phyloP scores from a whole-genome alignment of 2,888 invertebrate genomes.

The Vanessa cardui region DNA sequence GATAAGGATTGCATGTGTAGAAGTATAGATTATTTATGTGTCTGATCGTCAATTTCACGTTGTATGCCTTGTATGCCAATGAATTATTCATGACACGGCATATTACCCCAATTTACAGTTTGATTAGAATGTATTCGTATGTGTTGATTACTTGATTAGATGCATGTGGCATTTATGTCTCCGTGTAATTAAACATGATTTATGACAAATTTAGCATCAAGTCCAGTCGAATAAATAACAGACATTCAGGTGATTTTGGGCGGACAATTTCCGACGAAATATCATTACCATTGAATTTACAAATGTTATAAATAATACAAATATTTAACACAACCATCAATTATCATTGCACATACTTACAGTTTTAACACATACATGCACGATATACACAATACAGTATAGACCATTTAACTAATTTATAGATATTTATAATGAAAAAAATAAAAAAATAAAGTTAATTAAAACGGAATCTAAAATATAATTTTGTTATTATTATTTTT shows the following conservation, averaged over 20 bases:
- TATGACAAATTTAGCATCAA: conserved; percentile 28
- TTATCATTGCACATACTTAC: no score
- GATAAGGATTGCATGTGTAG: not conserved
- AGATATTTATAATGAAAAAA: no score
- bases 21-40: conserved; percentile 7
- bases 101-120: conserved; percentile 32
- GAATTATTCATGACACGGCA: conserved; percentile 33
- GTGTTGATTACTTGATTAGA: conserved; percentile 35
- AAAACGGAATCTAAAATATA: no score
- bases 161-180: conserved; percentile 22
- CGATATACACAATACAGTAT: no score
- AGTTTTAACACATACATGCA: no score
- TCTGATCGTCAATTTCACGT: conserved; percentile 13
- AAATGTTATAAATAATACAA: not conserved
- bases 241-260: not conserved
- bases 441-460: no score
- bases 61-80: conserved; percentile 19
- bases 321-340: no score
- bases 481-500: no score
- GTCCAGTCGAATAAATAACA: conserved; percentile 19
- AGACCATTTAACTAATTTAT: no score
- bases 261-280: not conserved
- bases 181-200: conserved; percentile 24
- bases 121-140: conserved; percentile 35
- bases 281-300: not conserved